Percentiles rank a stretch among this genome's conserved stretches.
Evolutionary conservation across 2,888 invertebrate species (phyloP).

Genomic region (Volucella bombylans): DNA sequence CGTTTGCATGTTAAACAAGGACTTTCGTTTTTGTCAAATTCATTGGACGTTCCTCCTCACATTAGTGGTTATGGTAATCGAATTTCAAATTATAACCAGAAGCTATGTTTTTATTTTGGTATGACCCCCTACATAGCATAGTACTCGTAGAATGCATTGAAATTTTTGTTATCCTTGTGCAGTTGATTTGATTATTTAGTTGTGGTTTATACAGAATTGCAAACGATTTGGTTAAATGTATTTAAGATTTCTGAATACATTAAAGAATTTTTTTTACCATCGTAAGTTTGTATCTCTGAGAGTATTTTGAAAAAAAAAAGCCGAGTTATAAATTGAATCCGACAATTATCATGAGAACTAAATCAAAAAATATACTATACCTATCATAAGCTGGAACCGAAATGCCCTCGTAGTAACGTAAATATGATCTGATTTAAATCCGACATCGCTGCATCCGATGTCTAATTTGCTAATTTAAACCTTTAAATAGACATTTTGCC

Average conservation of each 20-base stretch:
- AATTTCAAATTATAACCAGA: constrained; percentile 80
- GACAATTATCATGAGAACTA: too few species aligned
- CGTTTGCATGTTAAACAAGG: constrained; percentile 58
- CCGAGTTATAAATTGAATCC: too few species aligned
- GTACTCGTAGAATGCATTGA: constrained; percentile 3
- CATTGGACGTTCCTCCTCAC: neutral
- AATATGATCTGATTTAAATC: too few species aligned
- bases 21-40: constrained; percentile 26
- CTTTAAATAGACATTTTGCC: too few species aligned
- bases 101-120: constrained; percentile 74
- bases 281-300: too few species aligned
- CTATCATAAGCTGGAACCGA: too few species aligned
- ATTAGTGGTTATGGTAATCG: constrained; percentile 79
- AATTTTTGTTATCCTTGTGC: constrained; percentile 29
- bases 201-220: constrained; percentile 4
- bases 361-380: too few species aligned
- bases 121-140: constrained; percentile 4
- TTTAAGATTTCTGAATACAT: neutral
- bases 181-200: constrained; percentile 35
- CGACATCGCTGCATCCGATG: too few species aligned
- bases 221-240: neutral
- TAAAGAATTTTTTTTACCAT: too few species aligned
- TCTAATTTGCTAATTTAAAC: too few species aligned
- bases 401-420: too few species aligned
- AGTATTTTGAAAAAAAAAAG: too few species aligned